Conservation (phyloP, 1,140 invertebrate species). For the Riptortus pedestris region DNA sequence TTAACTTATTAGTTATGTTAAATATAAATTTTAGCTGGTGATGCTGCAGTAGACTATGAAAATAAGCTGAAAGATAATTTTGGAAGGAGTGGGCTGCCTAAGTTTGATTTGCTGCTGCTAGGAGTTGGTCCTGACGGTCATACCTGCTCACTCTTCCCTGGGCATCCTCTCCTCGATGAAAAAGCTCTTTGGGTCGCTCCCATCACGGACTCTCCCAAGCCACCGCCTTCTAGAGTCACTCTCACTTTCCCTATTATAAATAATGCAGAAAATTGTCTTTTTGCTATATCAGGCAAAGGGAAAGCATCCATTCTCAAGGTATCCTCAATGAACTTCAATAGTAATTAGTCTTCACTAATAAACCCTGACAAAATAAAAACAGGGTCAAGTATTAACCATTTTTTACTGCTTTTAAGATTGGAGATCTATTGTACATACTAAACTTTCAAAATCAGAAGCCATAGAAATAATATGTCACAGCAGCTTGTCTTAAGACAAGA, state of each 20-base stretch:
- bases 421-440: not conserved
- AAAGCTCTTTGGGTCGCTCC: conserved; percentile 60
- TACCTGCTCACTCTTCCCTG: conserved; percentile 94
- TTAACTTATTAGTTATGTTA: too few species aligned
- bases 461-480: not conserved
- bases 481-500: too few species aligned
- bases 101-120: conserved; percentile 79
- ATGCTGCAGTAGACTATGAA: conserved; percentile 72
- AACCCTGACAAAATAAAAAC: not conserved
- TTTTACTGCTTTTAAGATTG: not conserved
- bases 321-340: conserved; percentile 30
- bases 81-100: conserved; percentile 46
- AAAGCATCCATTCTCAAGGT: conserved; percentile 89
- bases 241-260: conserved; percentile 89
- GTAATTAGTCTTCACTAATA: not conserved
- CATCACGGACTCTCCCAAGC: conserved; percentile 90
- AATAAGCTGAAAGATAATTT: conserved; percentile 54
- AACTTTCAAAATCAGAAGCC: not conserved
- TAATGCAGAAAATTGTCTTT: conserved; percentile 69
- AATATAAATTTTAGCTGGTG: conserved; percentile 53
- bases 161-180: conserved; percentile 61
- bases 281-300: conserved; percentile 67
- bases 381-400: not conserved
- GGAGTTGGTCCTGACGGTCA: conserved; percentile 98
- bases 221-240: conserved; percentile 81